Conservation (phyloP, 2,797 vertebrate genomes). For the Dipus sagitta region DNA sequence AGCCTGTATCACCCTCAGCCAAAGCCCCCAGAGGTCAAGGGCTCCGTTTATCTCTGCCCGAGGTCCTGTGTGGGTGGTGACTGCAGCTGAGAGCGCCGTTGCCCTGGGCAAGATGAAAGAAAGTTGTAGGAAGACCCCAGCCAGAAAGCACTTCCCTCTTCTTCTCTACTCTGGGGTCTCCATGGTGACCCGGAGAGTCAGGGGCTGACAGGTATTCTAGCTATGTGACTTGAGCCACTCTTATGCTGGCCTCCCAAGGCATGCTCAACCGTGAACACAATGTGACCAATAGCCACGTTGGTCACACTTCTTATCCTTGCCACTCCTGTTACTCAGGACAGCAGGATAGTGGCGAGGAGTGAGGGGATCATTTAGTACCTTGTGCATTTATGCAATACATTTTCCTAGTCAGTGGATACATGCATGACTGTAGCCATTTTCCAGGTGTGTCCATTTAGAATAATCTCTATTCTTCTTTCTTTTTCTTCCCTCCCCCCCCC, state of each 20-base stretch:
- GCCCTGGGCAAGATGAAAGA: neutral
- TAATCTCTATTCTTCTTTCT: too few relatives aligned
- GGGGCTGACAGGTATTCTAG: slow-evolving; percentile 38
- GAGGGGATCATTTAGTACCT: neutral
- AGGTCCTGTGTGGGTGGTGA: neutral
- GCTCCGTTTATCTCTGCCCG: neutral
- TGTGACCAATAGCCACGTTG: neutral
- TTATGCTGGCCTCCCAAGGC: neutral
- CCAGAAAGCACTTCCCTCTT: neutral
- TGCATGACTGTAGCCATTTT: neutral
- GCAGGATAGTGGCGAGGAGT: neutral
- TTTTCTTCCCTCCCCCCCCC: too few relatives aligned
- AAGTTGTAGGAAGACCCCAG: neutral
- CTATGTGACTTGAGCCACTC: slow-evolving; percentile 51
- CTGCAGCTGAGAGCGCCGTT: neutral
- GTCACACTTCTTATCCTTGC: neutral
- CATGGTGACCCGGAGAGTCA: slow-evolving; percentile 47
- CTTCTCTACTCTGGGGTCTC: slow-evolving; percentile 28
- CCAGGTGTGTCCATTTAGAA: neutral
- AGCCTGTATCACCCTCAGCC: neutral
- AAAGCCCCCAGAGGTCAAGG: neutral
- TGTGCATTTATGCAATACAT: neutral
- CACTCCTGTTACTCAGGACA: neutral
- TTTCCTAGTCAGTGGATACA: neutral
- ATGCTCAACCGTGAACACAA: neutral